Evolutionary conservation across 2,113 vertebrate species (phyloP), one percentile per base, ranked within the genome.

Genomic region (Psephotus haematonotus): DNA sequence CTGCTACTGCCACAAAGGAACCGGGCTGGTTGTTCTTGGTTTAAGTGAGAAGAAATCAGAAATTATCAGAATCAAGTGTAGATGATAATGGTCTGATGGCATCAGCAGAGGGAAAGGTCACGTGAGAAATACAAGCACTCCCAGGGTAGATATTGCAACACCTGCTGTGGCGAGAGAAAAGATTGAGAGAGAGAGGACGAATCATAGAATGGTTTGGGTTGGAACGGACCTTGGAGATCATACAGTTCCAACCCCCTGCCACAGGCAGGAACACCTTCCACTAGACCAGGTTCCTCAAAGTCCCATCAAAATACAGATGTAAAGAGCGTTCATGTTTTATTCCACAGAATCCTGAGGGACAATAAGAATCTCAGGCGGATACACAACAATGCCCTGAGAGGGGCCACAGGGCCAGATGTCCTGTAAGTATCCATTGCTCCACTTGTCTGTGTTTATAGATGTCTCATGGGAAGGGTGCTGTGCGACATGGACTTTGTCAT

Each of bases 341-440:
- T 91, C 87, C 96, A 90, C 93, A 99, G 99, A 91, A 98, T 98
- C 93, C 97, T 99, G 53, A 99, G 98, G 94, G 98, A 98, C 96
- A 99, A 99, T 69, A 96, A 78, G 71, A 96, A 97, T 82, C 99
- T 99, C 44, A 94, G 95, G 75, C 62, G 96, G 94, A 99, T 99
- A 57, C 98, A 99, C 77, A 97, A 98, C 0, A 97, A 98, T 19
- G 99, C 99, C 74, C 98, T 99, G 93, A 97, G 93, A 94, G 99
- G 99, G 59, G 98, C 99, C 74, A 97, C 80, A 3, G 99, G 99
- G 91, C 99, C 99, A 12, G 98, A 92, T 39, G 85, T 98, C 68
- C 97, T 99, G 99, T 99, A 97, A 99, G 99, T 99, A 98, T 6
- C 37, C n/a, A 24, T 28, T 3, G 0, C 57, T 62, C 49, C 2